Percentiles rank a stretch among this genome's conserved stretches.
Evolutionary conservation across 2,888 invertebrate species (phyloP).

Genomic region (Xestia sexstrigata): DNA sequence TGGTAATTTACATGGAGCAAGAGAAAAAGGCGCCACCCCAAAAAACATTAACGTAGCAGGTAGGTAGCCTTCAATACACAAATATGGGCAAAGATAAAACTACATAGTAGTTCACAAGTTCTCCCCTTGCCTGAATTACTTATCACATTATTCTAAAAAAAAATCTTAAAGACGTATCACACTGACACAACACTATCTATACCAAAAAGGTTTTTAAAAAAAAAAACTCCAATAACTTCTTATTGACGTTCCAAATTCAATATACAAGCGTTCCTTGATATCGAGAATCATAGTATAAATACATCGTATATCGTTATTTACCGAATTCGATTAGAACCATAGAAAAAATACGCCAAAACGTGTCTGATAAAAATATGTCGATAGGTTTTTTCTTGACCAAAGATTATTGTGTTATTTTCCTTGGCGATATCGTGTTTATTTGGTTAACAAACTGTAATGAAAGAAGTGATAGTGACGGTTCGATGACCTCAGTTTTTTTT

Average conservation of each 20-base stretch:
- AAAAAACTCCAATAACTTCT: conserved; percentile 62
- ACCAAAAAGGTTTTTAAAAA: conserved; percentile 60
- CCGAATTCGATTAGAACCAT: conserved; percentile 85
- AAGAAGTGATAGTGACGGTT: conserved; percentile 84
- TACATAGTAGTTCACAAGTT: background rate
- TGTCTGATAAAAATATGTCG: conserved; percentile 80
- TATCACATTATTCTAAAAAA: background rate
- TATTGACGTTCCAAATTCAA: conserved; percentile 78
- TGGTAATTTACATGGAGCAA: background rate
- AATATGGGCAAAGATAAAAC: conserved; percentile 16
- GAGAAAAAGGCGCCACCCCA: background rate
- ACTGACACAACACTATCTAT: conserved; percentile 44
- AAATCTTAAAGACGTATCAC: background rate
- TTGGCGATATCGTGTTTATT: conserved; percentile 85
- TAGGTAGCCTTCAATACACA: conserved; percentile 32
- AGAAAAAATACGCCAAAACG: conserved; percentile 85
- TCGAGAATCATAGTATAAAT: conserved; percentile 76
- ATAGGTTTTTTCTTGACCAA: conserved; percentile 77
- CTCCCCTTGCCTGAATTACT: background rate
- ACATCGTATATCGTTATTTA: conserved; percentile 77
- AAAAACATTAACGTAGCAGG: conserved; percentile 31
- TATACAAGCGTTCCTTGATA: conserved; percentile 78
- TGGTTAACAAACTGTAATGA: conserved; percentile 85
- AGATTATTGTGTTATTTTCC: conserved; percentile 85
- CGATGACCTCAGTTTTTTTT: conserved; percentile 74